A percentile compares a stretch with the other conserved stretches of the same genome.
Evolutionary conservation across 2,113 vertebrate genomes (phyloP).

Genomic region (Sphaerodactylus townsendi): DNA sequence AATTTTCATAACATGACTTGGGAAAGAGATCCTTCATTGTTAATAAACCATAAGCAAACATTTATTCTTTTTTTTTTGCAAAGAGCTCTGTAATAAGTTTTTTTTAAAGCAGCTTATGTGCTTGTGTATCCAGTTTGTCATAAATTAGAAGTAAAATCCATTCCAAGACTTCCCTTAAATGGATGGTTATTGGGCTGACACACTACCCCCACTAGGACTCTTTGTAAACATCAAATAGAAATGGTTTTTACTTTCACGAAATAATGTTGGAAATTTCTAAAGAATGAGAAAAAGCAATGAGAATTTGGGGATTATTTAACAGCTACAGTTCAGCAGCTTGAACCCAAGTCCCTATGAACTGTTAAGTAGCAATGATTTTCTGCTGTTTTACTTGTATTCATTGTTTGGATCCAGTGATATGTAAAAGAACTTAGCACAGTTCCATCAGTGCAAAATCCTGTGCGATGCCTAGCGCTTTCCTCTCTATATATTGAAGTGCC

Average conservation of each 20-base stretch:
- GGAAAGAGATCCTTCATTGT: constrained; percentile 12
- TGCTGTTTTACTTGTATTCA: not conserved
- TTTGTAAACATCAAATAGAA: constrained; percentile 35
- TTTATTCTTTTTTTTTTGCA: not conserved
- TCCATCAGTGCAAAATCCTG: too few relatives aligned
- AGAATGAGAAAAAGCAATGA: constrained; percentile 26
- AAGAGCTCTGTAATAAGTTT: too few relatives aligned
- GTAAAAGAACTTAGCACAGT: too few relatives aligned
- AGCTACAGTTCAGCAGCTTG: not conserved
- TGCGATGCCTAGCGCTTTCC: too few relatives aligned
- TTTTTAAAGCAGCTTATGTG: constrained; percentile 38
- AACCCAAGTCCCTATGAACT: not conserved
- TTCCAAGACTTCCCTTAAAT: not conserved
- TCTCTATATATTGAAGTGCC: too few relatives aligned
- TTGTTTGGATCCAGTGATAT: too few relatives aligned
- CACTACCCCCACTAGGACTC: not conserved
- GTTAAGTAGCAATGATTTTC: constrained; percentile 3
- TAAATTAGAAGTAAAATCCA: not conserved
- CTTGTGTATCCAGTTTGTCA: not conserved
- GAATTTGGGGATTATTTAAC: constrained; percentile 15
- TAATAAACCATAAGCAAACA: constrained; percentile 31
- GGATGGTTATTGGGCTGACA: constrained; percentile 1
- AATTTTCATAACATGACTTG: not conserved
- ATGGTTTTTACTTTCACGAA: constrained; percentile 9
- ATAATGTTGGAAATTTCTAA: constrained; percentile 28